phyloP scores from a whole-genome alignment of 2,113 vertebrate species.

The Tetrao urogallus region DNA sequence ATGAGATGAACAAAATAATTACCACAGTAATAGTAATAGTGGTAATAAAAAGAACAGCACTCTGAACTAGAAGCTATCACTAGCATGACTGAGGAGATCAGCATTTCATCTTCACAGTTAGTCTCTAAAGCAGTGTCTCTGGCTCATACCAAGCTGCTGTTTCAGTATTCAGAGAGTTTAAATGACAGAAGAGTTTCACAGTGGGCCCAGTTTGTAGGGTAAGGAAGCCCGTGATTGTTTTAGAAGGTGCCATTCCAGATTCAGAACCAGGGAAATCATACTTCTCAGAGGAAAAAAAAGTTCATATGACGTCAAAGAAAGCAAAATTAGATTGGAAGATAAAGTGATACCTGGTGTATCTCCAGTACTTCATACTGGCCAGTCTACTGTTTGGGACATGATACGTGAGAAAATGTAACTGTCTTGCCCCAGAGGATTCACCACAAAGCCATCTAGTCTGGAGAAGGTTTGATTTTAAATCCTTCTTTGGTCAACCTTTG shows the following conservation, averaged over 20 bases:
- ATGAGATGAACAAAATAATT: conserved; percentile 39
- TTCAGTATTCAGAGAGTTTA: conserved; percentile 24
- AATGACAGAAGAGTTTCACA: background rate
- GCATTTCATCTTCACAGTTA: conserved; percentile 28
- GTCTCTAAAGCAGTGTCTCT: conserved; percentile 6
- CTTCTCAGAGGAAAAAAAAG: background rate
- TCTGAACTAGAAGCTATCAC: conserved; percentile 25
- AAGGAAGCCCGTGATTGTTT: background rate
- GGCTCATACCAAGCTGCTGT: background rate
- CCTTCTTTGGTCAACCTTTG: background rate
- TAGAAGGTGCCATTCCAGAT: background rate
- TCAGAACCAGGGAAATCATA: background rate
- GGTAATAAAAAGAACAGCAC: background rate
- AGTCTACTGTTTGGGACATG: background rate
- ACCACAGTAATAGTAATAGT: background rate
- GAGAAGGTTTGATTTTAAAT: background rate
- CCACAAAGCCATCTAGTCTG: background rate
- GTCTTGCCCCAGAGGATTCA: background rate
- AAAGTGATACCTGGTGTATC: background rate
- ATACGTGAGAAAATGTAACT: background rate
- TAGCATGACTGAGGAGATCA: conserved; percentile 51
- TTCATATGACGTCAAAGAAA: background rate
- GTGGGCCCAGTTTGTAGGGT: background rate
- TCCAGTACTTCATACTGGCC: background rate
- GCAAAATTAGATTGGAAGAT: background rate